Evolutionary conservation across 2,797 vertebrate species (phyloP), one percentile per base, ranked within the genome.

Genomic region (Sitta carolinensis): DNA sequence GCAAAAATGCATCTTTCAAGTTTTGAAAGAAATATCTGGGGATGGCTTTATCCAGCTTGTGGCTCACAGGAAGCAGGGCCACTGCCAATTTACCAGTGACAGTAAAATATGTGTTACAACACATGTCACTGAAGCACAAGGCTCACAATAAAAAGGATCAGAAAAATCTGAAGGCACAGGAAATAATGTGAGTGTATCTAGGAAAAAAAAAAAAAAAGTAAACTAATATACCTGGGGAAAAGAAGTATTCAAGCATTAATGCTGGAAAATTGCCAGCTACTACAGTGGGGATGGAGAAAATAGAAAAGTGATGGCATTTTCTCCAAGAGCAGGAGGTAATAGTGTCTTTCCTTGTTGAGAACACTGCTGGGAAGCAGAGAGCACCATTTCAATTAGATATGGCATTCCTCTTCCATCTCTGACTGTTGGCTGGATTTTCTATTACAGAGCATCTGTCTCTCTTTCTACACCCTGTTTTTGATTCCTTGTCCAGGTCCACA

Each of bases 401-500:
- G 91, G 69, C 67, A 78, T 90, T 91, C 73, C 38, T 77, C 59
- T 90, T 86, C 89, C 74, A 67, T 25, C 59, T 74, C 67, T 74
- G 77, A 20, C 15, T 66, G 30, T 82, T 90, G 92, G 84, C 87
- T 94, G 59, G 55, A 61, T 84, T 94, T 94, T 70, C 92, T 91
- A 6, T 76, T 86, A 36, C 30, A 45, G 5, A 84, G 23, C 67
- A 91, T 86, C 84, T 90, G 45, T 38, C 55, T 89, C 69, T 89
- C 29, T 57, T 77, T 84, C 85, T 70, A 2, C 59, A 45, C 9
- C 54, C 45, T 87, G 40, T 4, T 87, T 90, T 91, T 62, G 13
- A 47, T 86, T 92, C 69, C 20, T 88, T 91, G 63, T 57, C 76
- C 59, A 20, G 47, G 30, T 88, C 67, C 42, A 15, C n/a, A 34